Base-by-base conservation (phyloP, 2,888 invertebrate species). In the Chaetogeoica ovagalla region DNA sequence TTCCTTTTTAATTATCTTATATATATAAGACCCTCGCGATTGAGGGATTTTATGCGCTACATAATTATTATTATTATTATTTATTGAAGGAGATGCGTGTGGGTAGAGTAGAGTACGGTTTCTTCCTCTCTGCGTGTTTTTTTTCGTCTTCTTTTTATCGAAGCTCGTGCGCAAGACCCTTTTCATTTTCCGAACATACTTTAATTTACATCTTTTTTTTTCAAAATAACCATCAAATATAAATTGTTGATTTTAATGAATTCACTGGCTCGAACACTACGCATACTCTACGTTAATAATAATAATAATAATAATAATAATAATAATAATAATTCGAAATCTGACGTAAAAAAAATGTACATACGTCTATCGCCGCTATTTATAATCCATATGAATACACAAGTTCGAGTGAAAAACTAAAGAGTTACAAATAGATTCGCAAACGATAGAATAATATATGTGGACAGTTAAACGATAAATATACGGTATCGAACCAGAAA, bases 21-120 rank as follows among this genome's bases (percentile, higher is more conserved):
- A 30, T 30, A 30, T 66, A 75, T 75, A 75, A 75, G 57, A 57
- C 75, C 43, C 57, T 43, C 9, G 0, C 66, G 43, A 43, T n/a
- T 66, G 66, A 66, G 75, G 59, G 75, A 75, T 75, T 75, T 75
- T 59, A 68, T 43, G 75, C 55, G 75, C 55, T 75, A 75, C 75
- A 75, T 75, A 75, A 75, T 75, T 59, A 75, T 75, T 59, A 75
- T 75, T 59, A 75, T 75, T 59, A 75, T 75, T 68, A 75, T 75
- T 75, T 75, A 66, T 75, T 59, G 57, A 66, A 75, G 4, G 75
- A 66, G 57, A 57, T 30, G 66, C 43, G 59, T 30, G 30, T 30
- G 30, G 30, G 30, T 30, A 30, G 30, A 30, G n/a, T n/a, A n/a
- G 30, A 66, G 66, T 66, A 52, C 65, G 39, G 63, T 65, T 74